Evolutionary conservation across 1,140 invertebrate species (phyloP).

Genomic region (Cyrtorhinus lividipennis): DNA sequence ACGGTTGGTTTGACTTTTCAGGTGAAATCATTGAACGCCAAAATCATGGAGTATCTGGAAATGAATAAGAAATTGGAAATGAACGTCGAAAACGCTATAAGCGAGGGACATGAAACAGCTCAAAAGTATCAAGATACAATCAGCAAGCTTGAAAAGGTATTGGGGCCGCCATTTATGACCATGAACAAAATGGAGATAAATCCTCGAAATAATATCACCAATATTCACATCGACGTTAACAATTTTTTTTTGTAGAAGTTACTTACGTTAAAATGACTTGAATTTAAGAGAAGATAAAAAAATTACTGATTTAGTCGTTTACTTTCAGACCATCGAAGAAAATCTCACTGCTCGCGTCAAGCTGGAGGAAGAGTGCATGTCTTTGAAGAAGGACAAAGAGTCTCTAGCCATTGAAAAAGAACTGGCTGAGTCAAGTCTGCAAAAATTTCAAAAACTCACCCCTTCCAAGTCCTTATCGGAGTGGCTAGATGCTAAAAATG

Average conservation of each 20-base stretch:
- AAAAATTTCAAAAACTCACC: conserved; percentile 11
- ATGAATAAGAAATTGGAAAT: conserved; percentile 27
- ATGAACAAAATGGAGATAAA: too few species aligned
- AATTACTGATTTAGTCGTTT: conserved; percentile 15
- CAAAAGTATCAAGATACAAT: conserved; percentile 31
- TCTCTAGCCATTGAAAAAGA: conserved; percentile 25
- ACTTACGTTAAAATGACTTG: too few species aligned
- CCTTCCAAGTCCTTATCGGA: neutral
- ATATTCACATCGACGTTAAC: too few species aligned
- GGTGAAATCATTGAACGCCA: conserved; percentile 30
- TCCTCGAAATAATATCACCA: too few species aligned
- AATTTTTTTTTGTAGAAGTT: too few species aligned
- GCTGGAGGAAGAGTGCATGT: conserved; percentile 30
- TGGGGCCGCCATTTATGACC: too few species aligned
- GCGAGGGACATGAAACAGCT: conserved; percentile 29
- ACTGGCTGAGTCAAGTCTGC: conserved; percentile 11
- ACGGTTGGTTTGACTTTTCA: conserved; percentile 23
- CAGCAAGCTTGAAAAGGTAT: conserved; percentile 30
- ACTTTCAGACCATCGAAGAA: conserved; percentile 18
- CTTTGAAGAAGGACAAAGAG: conserved; percentile 32
- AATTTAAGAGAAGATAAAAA: too few species aligned
- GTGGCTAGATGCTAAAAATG: conserved; percentile 14
- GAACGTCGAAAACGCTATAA: conserved; percentile 28
- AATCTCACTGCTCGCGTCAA: conserved; percentile 30
- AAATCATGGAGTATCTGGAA: conserved; percentile 28